These are phyloP conservation scores for Salvelinus sp. DNA, from an alignment of 2,113 vertebrate species.

Conservation along the genomic window DNA sequence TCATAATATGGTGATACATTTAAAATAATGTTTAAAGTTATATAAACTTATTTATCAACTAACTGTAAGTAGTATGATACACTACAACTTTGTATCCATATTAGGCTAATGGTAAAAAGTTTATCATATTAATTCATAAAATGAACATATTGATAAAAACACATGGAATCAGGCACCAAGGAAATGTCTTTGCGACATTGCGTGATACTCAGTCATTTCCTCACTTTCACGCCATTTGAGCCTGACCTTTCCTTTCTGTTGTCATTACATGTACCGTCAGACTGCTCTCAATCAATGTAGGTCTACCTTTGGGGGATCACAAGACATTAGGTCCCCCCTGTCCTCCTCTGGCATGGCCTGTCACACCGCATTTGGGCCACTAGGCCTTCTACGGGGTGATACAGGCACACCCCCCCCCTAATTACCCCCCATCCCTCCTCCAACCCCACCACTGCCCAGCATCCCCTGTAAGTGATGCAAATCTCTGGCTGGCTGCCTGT, in stretches of 20 bases:
- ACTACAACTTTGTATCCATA: no score
- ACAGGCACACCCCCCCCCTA: constrained; percentile 55
- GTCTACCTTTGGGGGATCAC: constrained; percentile 61
- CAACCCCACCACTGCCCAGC: background rate
- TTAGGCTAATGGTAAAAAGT: no score
- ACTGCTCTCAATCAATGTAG: constrained; percentile 69
- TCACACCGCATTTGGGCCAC: constrained; percentile 67
- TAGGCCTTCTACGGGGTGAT: constrained; percentile 46
- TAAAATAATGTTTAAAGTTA: no score
- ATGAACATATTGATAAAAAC: background rate
- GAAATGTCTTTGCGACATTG: constrained; percentile 21
- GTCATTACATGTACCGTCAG: constrained; percentile 58
- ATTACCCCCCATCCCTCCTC: constrained; percentile 52
- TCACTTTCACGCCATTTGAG: constrained; percentile 68
- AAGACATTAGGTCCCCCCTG: constrained; percentile 55
- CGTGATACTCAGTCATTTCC: constrained; percentile 52
- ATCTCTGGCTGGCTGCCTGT: constrained; percentile 63
- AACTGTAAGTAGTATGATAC: no score
- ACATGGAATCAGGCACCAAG: background rate
- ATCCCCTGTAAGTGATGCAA: constrained; percentile 35
- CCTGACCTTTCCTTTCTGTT: constrained; percentile 67
- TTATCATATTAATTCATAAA: background rate
- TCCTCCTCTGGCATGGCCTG: constrained; percentile 61
- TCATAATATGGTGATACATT: no score
- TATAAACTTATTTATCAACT: no score